phyloP scores from a whole-genome alignment of 2,888 invertebrate species.

The Anoncus sp. region DNA sequence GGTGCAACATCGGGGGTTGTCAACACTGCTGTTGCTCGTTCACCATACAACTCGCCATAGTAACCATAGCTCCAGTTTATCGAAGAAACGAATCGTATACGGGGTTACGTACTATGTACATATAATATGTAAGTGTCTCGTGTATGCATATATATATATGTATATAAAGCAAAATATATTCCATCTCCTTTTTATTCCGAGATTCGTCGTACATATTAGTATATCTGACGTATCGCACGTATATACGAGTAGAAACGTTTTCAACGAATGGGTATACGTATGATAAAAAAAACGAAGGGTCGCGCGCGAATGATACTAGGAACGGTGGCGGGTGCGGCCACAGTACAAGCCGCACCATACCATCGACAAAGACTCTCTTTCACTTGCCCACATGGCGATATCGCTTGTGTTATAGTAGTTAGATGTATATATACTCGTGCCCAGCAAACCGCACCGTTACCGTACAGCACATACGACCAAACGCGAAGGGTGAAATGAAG shows the following conservation, averaged over 20 bases:
- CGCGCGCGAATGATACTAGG: constrained; percentile 45
- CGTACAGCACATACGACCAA: not conserved
- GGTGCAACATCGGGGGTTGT: constrained; percentile 54
- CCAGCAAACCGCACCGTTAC: constrained; percentile 30
- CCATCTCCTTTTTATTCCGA: constrained; percentile 46
- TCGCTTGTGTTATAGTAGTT: constrained; percentile 16
- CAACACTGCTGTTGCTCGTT: constrained; percentile 60
- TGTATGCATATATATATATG: not conserved
- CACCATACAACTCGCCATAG: constrained; percentile 49
- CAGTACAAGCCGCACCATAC: constrained; percentile 49
- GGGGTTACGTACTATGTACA: constrained; percentile 2
- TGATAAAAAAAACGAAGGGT: constrained; percentile 29
- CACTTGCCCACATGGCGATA: constrained; percentile 20
- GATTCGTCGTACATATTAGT: constrained; percentile 56
- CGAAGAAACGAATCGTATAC: constrained; percentile 58
- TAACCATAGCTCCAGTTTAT: constrained; percentile 65
- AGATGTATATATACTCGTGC: constrained; percentile 6
- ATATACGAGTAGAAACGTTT: constrained; percentile 27
- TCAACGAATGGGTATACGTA: constrained; percentile 4
- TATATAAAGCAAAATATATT: constrained; percentile 22
- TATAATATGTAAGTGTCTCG: no score
- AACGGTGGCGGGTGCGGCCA: constrained; percentile 58
- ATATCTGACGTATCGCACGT: constrained; percentile 46
- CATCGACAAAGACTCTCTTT: constrained; percentile 19
- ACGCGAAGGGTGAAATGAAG: constrained; percentile 51